Evolutionary conservation across 1,140 invertebrate species (phyloP).

Genomic region (Stratiolaelaps scimitus): DNA sequence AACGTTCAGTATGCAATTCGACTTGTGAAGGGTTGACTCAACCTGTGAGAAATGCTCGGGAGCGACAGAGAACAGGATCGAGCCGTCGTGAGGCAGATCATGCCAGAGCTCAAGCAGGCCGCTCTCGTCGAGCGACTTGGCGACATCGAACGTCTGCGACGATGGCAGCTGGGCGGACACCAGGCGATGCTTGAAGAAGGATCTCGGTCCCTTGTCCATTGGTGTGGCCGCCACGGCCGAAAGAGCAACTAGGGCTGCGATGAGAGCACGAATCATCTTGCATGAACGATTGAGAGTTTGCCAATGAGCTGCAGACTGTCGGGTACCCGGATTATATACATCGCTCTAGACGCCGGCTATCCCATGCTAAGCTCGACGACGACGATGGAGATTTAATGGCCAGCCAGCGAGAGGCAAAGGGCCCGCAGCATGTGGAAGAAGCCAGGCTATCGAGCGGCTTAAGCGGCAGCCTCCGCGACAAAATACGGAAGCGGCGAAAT

Average conservation of each 20-base stretch:
- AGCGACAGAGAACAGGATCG: constrained; percentile 18
- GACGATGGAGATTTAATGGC: too few relatives aligned
- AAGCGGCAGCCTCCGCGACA: too few relatives aligned
- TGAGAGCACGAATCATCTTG: too few relatives aligned
- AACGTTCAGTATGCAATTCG: not conserved
- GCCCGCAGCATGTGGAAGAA: too few relatives aligned
- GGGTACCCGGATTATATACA: too few relatives aligned
- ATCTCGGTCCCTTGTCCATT: not conserved
- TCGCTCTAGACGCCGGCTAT: too few relatives aligned
- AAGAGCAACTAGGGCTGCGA: not conserved
- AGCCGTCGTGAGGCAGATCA: not conserved
- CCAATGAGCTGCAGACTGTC: too few relatives aligned
- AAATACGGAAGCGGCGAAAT: too few relatives aligned
- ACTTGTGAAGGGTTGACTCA: not conserved
- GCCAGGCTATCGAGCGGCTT: too few relatives aligned
- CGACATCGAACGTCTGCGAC: not conserved
- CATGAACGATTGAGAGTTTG: too few relatives aligned
- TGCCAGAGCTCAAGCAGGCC: constrained; percentile 13
- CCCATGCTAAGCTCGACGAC: too few relatives aligned
- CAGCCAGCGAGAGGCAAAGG: too few relatives aligned
- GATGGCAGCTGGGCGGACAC: not conserved
- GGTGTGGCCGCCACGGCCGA: not conserved
- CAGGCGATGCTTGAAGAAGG: not conserved
- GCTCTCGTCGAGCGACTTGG: not conserved
- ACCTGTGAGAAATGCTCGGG: not conserved